Base-by-base conservation (phyloP, 2,113 vertebrate species). In the Melozone crissalis region DNA sequence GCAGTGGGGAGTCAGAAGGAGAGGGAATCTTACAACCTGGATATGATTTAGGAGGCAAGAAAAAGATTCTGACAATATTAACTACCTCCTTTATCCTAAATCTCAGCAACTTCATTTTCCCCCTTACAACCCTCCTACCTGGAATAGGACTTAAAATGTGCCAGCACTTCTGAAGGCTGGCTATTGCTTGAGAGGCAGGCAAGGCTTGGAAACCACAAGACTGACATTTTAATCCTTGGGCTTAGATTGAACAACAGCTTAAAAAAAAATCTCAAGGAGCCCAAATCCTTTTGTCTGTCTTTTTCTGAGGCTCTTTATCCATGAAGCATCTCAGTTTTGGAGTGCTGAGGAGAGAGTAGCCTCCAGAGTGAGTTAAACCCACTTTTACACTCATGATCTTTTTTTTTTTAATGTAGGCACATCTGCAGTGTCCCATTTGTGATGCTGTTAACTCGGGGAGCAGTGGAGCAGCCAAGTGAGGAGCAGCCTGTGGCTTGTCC, bases 251-350 rank as follows among this genome's bases (percentile, higher is more conserved):
- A 47, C 37, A 27, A 20, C 73, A 87, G 31, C 44, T 31, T 78
- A 58, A 58, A 83, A 84, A 57, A 30, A 54, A 46, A n/a, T 20
- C 23, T 13, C 20, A 21, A 80, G 65, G 43, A 84, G 30, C 68
- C 24, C 58, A 73, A 44, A 68, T 85, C 46, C 57, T 54, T 2
- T 46, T 84, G 37, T 31, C 8, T 61, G 22, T 80, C 24, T 37
- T 77, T 11, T 83, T 73, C 57, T 26, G n/a, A 31, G 52, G 35
- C 33, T 92, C 69, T 88, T 80, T 58, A 3, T 62, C 43, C 7
- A 4, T 11, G 16, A 12, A 75, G 30, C 43, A 39, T 51, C 33
- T 11, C 0, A 1, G 46, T 1, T 47, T 37, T 74, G 47, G 46
- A 91, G 62, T 4, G 6, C 35, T 89, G 72, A 83, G 72, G 63